Evolutionary conservation across 2,113 vertebrate genomes (phyloP), one percentile per base, ranked within the genome.

Genomic region (Scomber scombrus): DNA sequence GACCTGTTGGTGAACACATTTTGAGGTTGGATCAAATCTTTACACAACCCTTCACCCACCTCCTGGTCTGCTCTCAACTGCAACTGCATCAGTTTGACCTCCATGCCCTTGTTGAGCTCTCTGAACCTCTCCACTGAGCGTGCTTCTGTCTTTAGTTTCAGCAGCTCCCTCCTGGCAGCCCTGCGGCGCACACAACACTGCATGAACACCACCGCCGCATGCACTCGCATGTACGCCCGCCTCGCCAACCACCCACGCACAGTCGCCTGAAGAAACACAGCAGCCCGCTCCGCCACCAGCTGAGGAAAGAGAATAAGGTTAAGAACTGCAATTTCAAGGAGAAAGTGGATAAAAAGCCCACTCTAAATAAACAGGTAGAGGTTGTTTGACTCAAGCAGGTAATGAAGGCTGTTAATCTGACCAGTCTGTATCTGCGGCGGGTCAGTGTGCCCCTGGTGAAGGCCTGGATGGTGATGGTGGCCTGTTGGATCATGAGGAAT

Each of bases 31-130:
- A 46, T 68, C n/a, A 19, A 6, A 50, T 18, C 43, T 40, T 40
- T 40, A 40, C 34, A 45, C 0, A 23, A 8, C 18, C 13, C 14
- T 11, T 18, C 71, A 67, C 79, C 64, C 70, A 95, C 94, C 91
- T 94, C 89, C 78, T 95, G 91, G 7, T 95, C 95, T 4, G 94
- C 93, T 69, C 84, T 83, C 34, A 94, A 45, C 92, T 95, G 95
- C 73, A 96, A 90, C 90, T 95, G 94, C 16, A 95, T 94, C 90
- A 95, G 91, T 87, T 96, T 95, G 66, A 95, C 92, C 81, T 96
- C 96, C 95, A 93, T 93, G 79, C 94, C 95, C 75, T 88, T 94
- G 92, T 95, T 95, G 85, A 96, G 95, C 86, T 95, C 88, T 15
- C 88, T 80, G 93, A 87, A 95, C 56, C 40, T 93, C 92, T 95